Conservation (phyloP, 2,797 vertebrate genomes). For the Euthynnus affinis region DNA sequence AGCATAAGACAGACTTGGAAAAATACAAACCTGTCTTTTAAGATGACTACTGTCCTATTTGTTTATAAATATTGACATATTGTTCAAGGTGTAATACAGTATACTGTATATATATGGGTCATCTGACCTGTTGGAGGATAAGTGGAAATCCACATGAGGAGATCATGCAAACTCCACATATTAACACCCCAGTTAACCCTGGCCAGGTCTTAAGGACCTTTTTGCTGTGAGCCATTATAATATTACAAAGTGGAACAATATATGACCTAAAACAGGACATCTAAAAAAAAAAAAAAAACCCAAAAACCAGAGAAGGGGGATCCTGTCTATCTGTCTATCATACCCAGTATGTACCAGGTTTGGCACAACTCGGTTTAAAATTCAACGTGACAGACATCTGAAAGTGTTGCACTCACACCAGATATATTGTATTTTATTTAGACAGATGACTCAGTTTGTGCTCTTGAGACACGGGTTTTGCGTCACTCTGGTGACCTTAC, state of each 20-base stretch:
- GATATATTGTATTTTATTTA: conserved; percentile 68
- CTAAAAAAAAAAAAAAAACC: no score
- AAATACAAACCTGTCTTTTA: neutral
- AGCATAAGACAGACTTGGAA: neutral
- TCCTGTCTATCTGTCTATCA: neutral
- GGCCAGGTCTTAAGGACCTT: neutral
- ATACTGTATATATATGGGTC: neutral
- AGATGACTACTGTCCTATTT: neutral
- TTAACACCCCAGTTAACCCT: neutral
- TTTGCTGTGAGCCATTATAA: neutral
- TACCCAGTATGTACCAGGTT: neutral
- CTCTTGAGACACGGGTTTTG: conserved; percentile 81
- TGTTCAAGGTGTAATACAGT: conserved; percentile 8
- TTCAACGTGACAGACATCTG: conserved; percentile 7
- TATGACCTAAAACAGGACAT: neutral
- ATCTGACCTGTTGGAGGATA: conserved; percentile 20
- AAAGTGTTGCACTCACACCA: conserved; percentile 29
- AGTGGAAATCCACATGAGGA: conserved; percentile 15
- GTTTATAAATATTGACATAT: neutral
- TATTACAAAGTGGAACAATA: neutral
- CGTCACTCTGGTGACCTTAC: conserved; percentile 85
- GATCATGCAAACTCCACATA: conserved; percentile 7
- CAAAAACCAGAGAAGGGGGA: neutral
- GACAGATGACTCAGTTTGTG: conserved; percentile 81
- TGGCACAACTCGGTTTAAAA: conserved; percentile 18